These are phyloP conservation scores for Psittacula derbiana DNA, from an alignment of 2,797 vertebrate species.

Conservation along the genomic window DNA sequence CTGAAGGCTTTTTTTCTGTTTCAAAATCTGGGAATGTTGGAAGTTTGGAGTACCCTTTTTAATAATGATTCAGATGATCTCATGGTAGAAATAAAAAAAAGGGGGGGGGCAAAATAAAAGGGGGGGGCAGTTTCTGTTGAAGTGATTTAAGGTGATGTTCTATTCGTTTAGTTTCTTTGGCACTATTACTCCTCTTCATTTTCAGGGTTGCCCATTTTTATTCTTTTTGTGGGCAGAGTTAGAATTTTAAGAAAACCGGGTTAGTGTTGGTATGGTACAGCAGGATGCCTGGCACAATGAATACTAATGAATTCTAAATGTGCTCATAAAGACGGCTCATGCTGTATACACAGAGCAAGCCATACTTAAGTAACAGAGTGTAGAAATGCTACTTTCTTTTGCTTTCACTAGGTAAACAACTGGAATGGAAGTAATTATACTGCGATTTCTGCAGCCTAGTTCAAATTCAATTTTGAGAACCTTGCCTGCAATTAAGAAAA, in stretches of 20 bases:
- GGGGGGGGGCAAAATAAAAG: no score
- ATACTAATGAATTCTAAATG: not conserved
- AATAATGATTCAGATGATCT: not conserved
- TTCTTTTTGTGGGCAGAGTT: not conserved
- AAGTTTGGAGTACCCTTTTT: not conserved
- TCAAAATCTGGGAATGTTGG: not conserved
- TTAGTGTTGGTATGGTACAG: not conserved
- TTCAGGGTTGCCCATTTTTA: not conserved
- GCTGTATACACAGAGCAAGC: not conserved
- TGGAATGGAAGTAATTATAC: slow-evolving; percentile 12
- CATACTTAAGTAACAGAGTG: not conserved
- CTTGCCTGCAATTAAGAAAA: slow-evolving; percentile 24
- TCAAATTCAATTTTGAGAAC: slow-evolving; percentile 15
- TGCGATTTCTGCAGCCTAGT: not conserved
- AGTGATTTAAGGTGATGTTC: not conserved
- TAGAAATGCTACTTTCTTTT: not conserved
- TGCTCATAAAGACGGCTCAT: not conserved
- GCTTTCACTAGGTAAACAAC: not conserved
- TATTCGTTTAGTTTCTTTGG: not conserved
- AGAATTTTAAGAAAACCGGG: not conserved
- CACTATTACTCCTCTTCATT: not conserved
- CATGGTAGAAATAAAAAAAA: not conserved
- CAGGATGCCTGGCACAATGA: not conserved
- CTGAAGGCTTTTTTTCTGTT: not conserved
- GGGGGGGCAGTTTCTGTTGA: not conserved